Evolutionary conservation across 2,797 vertebrate genomes (phyloP).

Genomic region (Serranus cabrilla): DNA sequence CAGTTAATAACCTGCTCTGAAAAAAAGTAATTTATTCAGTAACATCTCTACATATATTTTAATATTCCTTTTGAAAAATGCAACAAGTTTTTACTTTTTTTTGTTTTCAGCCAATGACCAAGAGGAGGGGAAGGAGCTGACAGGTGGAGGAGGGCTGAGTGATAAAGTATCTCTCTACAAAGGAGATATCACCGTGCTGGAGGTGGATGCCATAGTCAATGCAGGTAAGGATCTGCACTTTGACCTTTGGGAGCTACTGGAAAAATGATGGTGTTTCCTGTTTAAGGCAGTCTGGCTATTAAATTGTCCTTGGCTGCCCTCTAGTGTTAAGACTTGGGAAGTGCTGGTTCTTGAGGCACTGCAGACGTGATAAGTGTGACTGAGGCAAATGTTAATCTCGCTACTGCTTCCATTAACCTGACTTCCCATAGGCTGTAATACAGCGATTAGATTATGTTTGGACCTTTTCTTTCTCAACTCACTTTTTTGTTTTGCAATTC

Average conservation of each 20-base stretch:
- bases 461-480: neutral
- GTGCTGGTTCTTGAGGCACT: conserved; percentile 19
- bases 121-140: conserved; percentile 83
- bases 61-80: neutral
- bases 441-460: neutral
- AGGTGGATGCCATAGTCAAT: conserved; percentile 98
- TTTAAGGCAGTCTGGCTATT: conserved; percentile 8
- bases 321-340: conserved; percentile 72
- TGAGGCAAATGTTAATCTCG: conserved; percentile 7
- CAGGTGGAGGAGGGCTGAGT: conserved; percentile 82
- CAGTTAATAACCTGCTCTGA: neutral
- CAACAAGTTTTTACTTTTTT: neutral
- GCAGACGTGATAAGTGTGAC: neutral
- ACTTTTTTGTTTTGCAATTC: neutral
- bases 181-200: conserved; percentile 96
- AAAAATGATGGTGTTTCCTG: neutral
- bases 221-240: conserved; percentile 89
- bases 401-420: neutral
- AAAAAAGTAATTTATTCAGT: neutral
- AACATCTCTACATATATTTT: neutral
- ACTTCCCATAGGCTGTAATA: neutral
- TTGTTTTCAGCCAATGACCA: conserved; percentile 84
- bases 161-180: conserved; percentile 97
- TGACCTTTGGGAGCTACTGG: conserved; percentile 26
- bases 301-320: conserved; percentile 74